A percentile compares a stretch with the other conserved stretches of the same genome.
Conservation (phyloP, 2,888 invertebrate genomes). For the Heteromyza rotundicornis region DNA sequence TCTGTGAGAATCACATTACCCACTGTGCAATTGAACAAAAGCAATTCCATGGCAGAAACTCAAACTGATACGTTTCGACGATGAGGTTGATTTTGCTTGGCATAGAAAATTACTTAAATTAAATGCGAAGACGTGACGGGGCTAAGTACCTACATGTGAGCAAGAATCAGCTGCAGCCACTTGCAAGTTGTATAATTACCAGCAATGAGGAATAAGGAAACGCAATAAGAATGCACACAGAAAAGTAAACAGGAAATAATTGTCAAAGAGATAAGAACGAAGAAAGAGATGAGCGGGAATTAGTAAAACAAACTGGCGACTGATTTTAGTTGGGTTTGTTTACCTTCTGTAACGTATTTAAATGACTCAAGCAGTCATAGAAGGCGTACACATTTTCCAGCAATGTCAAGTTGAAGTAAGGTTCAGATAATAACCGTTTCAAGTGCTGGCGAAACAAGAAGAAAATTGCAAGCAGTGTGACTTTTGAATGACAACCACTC, state of each 20-base stretch:
- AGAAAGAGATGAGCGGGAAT: background rate
- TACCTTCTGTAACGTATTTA: no score
- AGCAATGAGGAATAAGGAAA: background rate
- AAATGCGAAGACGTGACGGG: constrained; percentile 5
- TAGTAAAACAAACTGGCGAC: no score
- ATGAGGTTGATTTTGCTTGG: constrained; percentile 13
- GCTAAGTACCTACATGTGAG: background rate
- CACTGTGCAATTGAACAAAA: background rate
- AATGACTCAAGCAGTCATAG: no score
- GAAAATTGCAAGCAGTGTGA: no score
- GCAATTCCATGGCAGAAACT: background rate
- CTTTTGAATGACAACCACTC: no score
- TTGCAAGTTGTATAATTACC: no score
- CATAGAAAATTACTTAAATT: constrained; percentile 14
- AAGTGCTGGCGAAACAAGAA: no score
- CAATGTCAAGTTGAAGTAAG: no score
- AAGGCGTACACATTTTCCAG: no score
- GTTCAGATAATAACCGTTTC: no score
- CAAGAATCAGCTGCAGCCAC: background rate
- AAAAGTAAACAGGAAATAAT: background rate
- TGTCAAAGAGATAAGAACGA: background rate
- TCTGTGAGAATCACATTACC: background rate
- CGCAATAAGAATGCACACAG: background rate
- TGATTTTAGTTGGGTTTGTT: no score
- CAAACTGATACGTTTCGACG: background rate